Percentiles rank a stretch among this genome's conserved stretches.
These are phyloP conservation scores for Ciconia stormi DNA, from an alignment of 2,113 vertebrate species.

Conservation along the genomic window DNA sequence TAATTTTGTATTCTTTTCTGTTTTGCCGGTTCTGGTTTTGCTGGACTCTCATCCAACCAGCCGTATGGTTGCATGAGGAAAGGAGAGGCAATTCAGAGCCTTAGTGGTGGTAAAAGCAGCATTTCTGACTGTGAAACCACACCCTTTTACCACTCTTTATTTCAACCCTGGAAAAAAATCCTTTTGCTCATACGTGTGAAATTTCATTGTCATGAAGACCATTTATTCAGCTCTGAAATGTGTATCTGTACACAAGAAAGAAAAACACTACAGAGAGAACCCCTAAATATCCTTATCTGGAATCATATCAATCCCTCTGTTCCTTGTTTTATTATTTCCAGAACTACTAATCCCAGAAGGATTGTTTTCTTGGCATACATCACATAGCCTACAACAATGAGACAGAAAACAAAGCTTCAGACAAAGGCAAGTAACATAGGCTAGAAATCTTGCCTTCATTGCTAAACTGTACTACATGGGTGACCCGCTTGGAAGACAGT, in stretches of 20 bases:
- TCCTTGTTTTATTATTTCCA: background rate
- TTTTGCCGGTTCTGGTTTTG: background rate
- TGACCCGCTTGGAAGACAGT: background rate
- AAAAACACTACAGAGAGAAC: background rate
- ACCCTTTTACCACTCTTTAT: background rate
- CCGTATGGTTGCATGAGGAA: background rate
- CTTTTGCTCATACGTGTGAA: background rate
- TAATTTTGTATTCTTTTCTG: background rate
- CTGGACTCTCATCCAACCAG: background rate
- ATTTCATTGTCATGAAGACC: background rate
- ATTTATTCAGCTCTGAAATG: background rate
- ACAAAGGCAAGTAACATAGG: background rate
- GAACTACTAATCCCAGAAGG: background rate
- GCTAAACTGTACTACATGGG: background rate
- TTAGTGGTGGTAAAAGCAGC: accelerated
- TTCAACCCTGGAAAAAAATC: background rate
- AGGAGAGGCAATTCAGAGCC: background rate
- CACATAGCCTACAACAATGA: background rate
- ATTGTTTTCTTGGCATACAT: background rate
- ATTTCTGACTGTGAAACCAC: background rate
- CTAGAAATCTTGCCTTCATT: background rate
- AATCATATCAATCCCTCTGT: background rate
- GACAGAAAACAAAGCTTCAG: background rate
- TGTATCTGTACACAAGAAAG: background rate
- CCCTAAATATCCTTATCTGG: background rate